These are phyloP conservation scores for Reinhardtius hippoglossoides DNA, from an alignment of 2,113 vertebrate species.

Conservation along the genomic window DNA sequence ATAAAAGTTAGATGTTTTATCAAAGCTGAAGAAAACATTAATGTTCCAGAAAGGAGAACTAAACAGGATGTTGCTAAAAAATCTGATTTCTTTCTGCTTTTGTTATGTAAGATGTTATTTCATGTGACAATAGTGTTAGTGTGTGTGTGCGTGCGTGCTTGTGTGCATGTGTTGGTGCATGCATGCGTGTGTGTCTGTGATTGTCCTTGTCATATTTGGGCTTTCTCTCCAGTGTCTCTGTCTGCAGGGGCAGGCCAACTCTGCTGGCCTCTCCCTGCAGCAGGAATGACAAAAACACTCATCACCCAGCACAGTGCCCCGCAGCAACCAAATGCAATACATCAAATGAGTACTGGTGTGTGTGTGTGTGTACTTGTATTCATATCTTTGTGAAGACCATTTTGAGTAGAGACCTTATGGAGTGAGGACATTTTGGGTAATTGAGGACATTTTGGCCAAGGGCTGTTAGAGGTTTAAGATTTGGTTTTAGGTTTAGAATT, in stretches of 20 bases:
- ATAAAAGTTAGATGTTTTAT: too few relatives aligned
- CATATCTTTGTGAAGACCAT: neutral
- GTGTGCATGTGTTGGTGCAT: neutral
- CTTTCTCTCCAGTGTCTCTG: conserved; percentile 6
- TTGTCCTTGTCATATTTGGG: conserved; percentile 13
- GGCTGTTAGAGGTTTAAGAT: neutral
- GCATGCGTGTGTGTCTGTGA: neutral
- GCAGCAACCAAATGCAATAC: neutral
- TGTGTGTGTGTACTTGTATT: neutral
- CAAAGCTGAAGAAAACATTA: too few relatives aligned
- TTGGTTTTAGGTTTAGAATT: neutral
- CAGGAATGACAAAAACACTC: conserved; percentile 33
- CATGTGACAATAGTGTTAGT: neutral
- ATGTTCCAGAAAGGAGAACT: too few relatives aligned
- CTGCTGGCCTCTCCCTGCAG: conserved; percentile 24
- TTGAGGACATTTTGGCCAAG: neutral
- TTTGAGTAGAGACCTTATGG: too few relatives aligned
- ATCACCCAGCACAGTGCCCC: conserved; percentile 19
- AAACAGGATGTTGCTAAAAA: neutral
- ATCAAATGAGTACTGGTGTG: neutral
- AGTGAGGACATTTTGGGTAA: too few relatives aligned
- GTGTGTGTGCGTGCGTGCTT: neutral
- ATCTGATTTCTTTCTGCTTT: neutral
- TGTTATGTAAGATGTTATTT: neutral
- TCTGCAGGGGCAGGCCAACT: conserved; percentile 1